Conservation (phyloP, 2,888 invertebrate species). For the Cacoxenus indagator region DNA sequence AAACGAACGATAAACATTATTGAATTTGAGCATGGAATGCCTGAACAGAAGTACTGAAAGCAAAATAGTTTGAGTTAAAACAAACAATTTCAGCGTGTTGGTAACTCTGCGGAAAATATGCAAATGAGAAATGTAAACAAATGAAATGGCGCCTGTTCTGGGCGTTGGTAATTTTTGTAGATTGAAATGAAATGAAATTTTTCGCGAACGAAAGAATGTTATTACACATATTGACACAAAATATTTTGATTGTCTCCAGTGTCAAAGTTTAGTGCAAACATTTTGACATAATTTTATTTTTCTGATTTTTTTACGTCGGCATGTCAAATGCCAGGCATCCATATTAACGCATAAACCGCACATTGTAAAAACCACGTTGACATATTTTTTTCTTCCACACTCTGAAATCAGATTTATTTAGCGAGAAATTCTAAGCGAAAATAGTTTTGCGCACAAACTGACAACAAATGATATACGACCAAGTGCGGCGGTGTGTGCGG, state of each 20-base stretch:
- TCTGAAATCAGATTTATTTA: conserved; percentile 2
- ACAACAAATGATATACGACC: background rate
- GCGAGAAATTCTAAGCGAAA: background rate
- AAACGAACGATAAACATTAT: background rate
- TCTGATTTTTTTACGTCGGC: background rate
- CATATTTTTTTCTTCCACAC: background rate
- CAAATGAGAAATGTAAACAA: conserved; percentile 1
- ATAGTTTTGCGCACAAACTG: background rate
- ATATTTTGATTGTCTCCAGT: background rate
- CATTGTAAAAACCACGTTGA: background rate
- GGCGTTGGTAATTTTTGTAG: background rate
- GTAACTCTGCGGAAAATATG: background rate
- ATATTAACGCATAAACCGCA: background rate
- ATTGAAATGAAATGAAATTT: background rate
- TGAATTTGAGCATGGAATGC: background rate
- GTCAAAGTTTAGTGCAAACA: background rate
- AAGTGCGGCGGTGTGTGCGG: background rate
- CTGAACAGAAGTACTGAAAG: background rate
- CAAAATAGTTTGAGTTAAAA: background rate
- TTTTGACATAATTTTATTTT: background rate
- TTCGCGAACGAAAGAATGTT: background rate
- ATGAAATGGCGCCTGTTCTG: background rate
- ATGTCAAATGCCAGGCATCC: background rate
- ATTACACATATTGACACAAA: background rate
- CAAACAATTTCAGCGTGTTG: background rate